Evolutionary conservation across 2,888 invertebrate genomes (phyloP).

Genomic region (Ectropis crepuscularia): DNA sequence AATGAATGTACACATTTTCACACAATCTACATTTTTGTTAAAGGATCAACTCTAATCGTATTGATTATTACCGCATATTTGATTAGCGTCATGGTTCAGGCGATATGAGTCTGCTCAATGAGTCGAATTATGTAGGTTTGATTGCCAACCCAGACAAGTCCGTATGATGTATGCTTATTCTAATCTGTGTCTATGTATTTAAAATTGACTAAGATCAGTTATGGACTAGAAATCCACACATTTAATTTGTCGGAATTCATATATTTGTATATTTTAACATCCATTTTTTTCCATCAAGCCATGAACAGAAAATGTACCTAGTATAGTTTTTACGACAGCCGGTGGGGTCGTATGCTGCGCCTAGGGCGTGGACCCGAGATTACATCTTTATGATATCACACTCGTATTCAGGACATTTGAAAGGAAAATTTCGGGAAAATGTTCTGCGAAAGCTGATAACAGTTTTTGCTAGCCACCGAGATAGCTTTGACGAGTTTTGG

Average conservation of each 20-base stretch:
- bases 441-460: slow-evolving; percentile 31
- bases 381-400: slow-evolving; percentile 47
- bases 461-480: slow-evolving; percentile 13
- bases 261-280: neutral
- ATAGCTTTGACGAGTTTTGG: slow-evolving; percentile 23
- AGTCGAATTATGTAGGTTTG: too few species aligned
- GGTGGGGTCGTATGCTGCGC: slow-evolving; percentile 53
- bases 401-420: slow-evolving; percentile 30
- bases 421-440: slow-evolving; percentile 25
- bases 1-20: too few species aligned
- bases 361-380: slow-evolving; percentile 44
- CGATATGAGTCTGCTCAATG: too few species aligned
- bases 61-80: too few species aligned
- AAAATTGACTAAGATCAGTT: too few species aligned
- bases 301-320: neutral
- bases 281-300: neutral
- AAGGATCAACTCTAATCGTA: too few species aligned
- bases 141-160: too few species aligned
- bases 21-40: too few species aligned
- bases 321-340: slow-evolving; percentile 57
- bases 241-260: neutral
- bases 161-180: too few species aligned
- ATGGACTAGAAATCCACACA: too few species aligned
- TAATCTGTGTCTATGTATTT: too few species aligned
- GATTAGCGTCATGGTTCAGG: too few species aligned